Conservation (phyloP, 2,888 invertebrate genomes). For the Hybos culiciformis region DNA sequence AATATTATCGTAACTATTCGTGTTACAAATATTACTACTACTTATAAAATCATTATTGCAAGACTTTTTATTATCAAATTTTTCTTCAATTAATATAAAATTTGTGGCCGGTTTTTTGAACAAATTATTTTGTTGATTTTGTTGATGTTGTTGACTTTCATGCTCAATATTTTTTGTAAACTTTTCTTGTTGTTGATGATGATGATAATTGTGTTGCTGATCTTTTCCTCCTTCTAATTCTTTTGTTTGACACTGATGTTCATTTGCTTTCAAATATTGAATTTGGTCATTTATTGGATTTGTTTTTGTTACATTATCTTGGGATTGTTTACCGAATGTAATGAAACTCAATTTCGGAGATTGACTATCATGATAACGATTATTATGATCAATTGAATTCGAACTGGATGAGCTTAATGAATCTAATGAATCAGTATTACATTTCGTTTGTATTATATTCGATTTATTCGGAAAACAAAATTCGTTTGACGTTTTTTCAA, state of each 20-base stretch:
- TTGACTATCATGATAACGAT: background rate
- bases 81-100: slow-evolving; percentile 2
- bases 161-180: too few species aligned
- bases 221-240: too few species aligned
- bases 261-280: too few species aligned
- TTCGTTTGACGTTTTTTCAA: background rate
- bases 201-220: too few species aligned
- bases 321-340: slow-evolving; percentile 16
- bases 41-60: slow-evolving; percentile 11
- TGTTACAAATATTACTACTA: slow-evolving; percentile 1
- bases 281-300: slow-evolving; percentile 6
- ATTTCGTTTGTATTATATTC: slow-evolving; percentile 16
- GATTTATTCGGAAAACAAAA: too few species aligned
- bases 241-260: too few species aligned
- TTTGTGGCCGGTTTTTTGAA: slow-evolving; percentile 8
- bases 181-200: too few species aligned
- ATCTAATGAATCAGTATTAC: slow-evolving; percentile 19
- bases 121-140: background rate
- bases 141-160: background rate
- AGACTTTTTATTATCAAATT: background rate
- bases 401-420: slow-evolving; percentile 15
- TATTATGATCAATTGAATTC: slow-evolving; percentile 13
- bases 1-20: background rate
- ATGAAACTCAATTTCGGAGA: background rate
- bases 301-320: slow-evolving; percentile 1